Base-by-base conservation (phyloP, 2,888 invertebrate species). In the Dryobota labecula region DNA sequence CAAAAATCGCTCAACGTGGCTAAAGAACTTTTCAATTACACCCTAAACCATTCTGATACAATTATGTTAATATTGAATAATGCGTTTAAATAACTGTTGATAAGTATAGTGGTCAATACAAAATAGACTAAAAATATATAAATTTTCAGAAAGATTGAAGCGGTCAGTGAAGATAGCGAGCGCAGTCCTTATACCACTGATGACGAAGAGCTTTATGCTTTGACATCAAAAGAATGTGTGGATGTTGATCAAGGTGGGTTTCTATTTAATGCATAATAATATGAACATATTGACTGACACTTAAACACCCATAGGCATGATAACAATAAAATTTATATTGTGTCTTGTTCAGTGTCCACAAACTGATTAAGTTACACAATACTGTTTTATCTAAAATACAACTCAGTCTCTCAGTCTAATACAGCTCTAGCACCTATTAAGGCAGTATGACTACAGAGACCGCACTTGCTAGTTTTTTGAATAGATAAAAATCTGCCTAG, bases 131-230 rank as follows among this genome's bases (percentile, higher is more conserved):
- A 0, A 36, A 57, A 64, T 24, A 13, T 20, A 45, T 57, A 0
- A 0, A 30, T 69, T 92, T 91, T 7, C 86, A 94, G 94, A 30
- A 92, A 90, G 87, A 33, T 51, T 33, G 90, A 91, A 79, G 33
- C 41, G 0, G 30, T 62, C 0, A 56, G 20, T 43, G 68, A 84
- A 33, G 89, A 90, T 4, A 89, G 84, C 83, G 87, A 87, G 4
- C 56, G 80, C 63, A 87, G 87, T 18, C 47, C 66, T 30, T 15
- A 69, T 24, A 38, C 41, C 5, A 80, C 66, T 60, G 89, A 89
- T 76, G 85, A 90, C 80, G 92, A 90, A 69, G 89, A 89, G 49
- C n/a, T 81, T 72, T n/a, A 53, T 80, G 36, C 36, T 64, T 36
- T 73, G 30, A 41, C 38, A 53, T 27, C 63, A 54, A 18, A 57